Percentiles rank a stretch among this genome's conserved stretches.
Conservation (phyloP, 2,113 vertebrate species). For the Hepsetus odoe region DNA sequence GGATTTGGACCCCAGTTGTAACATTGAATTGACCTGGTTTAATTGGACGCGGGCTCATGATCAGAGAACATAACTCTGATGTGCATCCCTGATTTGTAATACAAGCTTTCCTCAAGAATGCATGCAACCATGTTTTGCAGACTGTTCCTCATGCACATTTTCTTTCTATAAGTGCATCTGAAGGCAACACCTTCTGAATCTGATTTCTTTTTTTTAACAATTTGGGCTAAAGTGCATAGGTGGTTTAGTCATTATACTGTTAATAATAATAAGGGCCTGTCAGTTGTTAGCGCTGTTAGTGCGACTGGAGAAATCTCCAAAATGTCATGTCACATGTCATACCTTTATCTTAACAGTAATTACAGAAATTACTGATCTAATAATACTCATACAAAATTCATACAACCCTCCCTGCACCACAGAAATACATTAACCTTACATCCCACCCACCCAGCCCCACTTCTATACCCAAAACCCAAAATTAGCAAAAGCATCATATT, state of each 20-base stretch:
- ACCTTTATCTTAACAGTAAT: neutral
- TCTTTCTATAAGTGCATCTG: conserved; percentile 38
- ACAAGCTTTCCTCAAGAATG: conserved; percentile 26
- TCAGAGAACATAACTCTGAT: conserved; percentile 23
- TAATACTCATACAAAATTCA: neutral
- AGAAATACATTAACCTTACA: neutral
- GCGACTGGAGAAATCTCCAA: conserved; percentile 4
- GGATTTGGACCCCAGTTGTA: neutral
- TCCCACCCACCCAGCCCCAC: neutral
- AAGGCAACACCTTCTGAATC: conserved; percentile 10
- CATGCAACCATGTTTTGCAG: conserved; percentile 30
- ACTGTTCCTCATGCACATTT: conserved; percentile 46
- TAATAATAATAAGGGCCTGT: conserved; percentile 40
- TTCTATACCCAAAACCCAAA: neutral
- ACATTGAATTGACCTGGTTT: neutral
- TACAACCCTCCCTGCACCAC: conserved; percentile 10
- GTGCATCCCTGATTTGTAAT: conserved; percentile 41
- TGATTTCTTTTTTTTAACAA: conserved; percentile 8
- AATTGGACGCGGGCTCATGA: neutral
- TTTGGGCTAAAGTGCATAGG: conserved; percentile 52
- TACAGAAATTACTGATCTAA: neutral
- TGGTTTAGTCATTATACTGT: conserved; percentile 28
- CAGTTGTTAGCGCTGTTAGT: conserved; percentile 37
- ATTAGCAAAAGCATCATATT: conserved; percentile 31
- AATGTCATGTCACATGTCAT: neutral